Evolutionary conservation across 1,140 invertebrate species (phyloP).

Genomic region (Platyura marginata): DNA sequence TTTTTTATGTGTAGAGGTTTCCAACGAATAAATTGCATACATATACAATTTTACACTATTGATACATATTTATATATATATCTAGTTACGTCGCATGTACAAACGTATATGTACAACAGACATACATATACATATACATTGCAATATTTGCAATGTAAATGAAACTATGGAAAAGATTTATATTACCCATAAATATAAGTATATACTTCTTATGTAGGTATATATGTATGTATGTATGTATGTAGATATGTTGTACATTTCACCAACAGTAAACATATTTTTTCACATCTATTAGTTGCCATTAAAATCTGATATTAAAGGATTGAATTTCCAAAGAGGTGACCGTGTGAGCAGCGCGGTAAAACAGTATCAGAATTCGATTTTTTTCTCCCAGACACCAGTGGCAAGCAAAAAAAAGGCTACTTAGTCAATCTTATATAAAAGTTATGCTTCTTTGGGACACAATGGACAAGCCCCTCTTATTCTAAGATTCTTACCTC

Average conservation of each 20-base stretch:
- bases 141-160: background rate
- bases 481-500: no score
- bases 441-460: no score
- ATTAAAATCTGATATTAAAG: no score
- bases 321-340: no score
- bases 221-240: background rate
- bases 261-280: background rate
- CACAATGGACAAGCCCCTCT: no score
- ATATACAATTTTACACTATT: background rate
- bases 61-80: background rate
- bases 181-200: background rate
- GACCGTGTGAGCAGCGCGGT: no score
- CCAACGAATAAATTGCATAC: background rate
- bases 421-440: no score
- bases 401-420: no score
- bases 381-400: no score
- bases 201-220: background rate
- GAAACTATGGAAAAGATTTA: background rate
- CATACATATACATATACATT: background rate
- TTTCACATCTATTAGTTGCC: background rate
- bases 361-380: no score
- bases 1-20: slow-evolving; percentile 14
- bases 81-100: background rate
- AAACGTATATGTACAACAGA: background rate
- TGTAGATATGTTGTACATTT: background rate